phyloP scores from a whole-genome alignment of 1,140 invertebrate genomes.

The Gryon sp. region DNA sequence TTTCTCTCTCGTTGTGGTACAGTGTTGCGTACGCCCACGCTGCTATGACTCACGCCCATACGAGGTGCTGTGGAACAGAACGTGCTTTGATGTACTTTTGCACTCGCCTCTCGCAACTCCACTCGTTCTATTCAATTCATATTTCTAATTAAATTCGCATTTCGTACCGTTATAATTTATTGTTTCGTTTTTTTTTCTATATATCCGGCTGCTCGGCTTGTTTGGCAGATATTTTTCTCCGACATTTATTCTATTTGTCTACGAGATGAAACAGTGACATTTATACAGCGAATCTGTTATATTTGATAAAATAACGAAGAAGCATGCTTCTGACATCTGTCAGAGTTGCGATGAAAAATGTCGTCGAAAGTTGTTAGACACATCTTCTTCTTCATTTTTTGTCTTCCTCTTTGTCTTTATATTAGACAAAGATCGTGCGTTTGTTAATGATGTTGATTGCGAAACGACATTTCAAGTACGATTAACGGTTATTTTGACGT shows the following conservation, averaged over 20 bases:
- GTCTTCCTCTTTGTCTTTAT: too few species aligned
- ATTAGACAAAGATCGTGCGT: neutral
- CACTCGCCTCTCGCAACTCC: conserved; percentile 5
- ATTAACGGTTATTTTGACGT: conserved; percentile 18
- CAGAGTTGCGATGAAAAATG: conserved; percentile 12
- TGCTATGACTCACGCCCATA: conserved; percentile 44
- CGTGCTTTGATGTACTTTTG: conserved; percentile 39
- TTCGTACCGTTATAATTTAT: conserved; percentile 47
- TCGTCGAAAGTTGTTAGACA: conserved; percentile 32
- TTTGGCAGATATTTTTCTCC: neutral
- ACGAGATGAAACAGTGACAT: conserved; percentile 23
- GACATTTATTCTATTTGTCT: conserved; percentile 29
- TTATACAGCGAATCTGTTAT: conserved; percentile 1
- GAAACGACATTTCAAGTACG: conserved; percentile 3
- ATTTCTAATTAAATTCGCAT: conserved; percentile 54
- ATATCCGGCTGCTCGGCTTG: neutral
- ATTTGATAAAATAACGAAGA: conserved; percentile 10
- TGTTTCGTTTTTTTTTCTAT: neutral
- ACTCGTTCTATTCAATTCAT: conserved; percentile 50
- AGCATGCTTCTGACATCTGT: conserved; percentile 20
- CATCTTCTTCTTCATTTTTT: too few species aligned
- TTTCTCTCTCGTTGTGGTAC: conserved; percentile 28
- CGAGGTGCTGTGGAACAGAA: conserved; percentile 34
- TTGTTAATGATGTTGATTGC: conserved; percentile 15
- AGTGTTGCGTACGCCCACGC: conserved; percentile 48